A percentile compares a stretch with the other conserved stretches of the same genome.
phyloP scores from a whole-genome alignment of 2,888 invertebrate species.

The Pollenia labialis region DNA sequence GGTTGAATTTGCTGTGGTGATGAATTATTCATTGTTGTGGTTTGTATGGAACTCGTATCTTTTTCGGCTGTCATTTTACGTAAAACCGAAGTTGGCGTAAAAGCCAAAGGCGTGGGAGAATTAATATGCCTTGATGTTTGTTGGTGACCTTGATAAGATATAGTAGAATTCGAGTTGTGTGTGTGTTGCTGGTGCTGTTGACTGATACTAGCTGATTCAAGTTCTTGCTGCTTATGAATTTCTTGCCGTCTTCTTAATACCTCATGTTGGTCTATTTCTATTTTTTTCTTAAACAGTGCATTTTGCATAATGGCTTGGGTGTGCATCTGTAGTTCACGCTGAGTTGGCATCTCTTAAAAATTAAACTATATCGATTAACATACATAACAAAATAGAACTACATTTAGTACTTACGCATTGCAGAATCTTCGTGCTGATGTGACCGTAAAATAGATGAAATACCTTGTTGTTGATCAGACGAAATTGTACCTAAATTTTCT shows the following conservation, averaged over 20 bases:
- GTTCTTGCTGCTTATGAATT: conserved; percentile 78
- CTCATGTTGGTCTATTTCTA: conserved; percentile 89
- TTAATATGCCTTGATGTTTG: conserved; percentile 78
- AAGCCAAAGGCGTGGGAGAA: conserved; percentile 91
- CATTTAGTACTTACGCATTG: conserved; percentile 24
- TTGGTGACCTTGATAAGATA: conserved; percentile 62
- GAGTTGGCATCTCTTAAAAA: conserved; percentile 85
- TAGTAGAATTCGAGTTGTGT: conserved; percentile 19
- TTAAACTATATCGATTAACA: neutral
- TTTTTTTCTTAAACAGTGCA: conserved; percentile 93
- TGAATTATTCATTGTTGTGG: conserved; percentile 62
- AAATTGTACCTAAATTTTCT: conserved; percentile 13
- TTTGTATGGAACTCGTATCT: conserved; percentile 83
- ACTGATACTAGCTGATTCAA: conserved; percentile 26
- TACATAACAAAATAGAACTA: neutral
- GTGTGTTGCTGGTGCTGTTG: conserved; percentile 44
- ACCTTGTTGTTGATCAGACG: conserved; percentile 30
- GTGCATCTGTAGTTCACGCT: conserved; percentile 92
- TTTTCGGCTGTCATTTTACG: conserved; percentile 97
- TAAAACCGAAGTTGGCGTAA: conserved; percentile 97
- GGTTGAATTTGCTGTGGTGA: conserved; percentile 68
- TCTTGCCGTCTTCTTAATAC: conserved; percentile 89
- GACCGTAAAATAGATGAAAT: conserved; percentile 24
- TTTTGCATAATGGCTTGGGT: conserved; percentile 94
- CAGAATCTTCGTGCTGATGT: conserved; percentile 36